Conservation (phyloP, 2,888 invertebrate species). For the Flexamia atlantica region DNA sequence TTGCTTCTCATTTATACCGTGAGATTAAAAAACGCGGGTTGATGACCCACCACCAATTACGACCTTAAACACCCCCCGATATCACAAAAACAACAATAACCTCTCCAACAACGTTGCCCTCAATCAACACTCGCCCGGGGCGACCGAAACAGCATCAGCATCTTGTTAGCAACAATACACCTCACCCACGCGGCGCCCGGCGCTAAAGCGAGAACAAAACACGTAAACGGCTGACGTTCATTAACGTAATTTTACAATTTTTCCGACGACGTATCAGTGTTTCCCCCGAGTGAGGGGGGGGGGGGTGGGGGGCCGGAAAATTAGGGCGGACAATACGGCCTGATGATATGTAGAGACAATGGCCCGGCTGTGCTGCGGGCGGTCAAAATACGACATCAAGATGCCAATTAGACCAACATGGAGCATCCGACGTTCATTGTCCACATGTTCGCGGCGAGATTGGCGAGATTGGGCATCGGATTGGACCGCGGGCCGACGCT, state of each 20-base stretch:
- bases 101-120: background rate
- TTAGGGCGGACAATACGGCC: constrained; percentile 38
- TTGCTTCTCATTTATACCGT: too few relatives aligned
- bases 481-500: too few relatives aligned
- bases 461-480: too few relatives aligned
- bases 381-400: constrained; percentile 23
- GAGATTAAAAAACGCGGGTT: too few relatives aligned
- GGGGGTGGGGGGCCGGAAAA: background rate
- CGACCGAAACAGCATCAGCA: background rate
- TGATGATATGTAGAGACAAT: constrained; percentile 45
- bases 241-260: constrained; percentile 34
- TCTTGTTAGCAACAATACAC: background rate
- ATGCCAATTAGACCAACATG: constrained; percentile 49
- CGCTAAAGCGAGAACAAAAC: constrained; percentile 12
- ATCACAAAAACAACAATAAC: too few relatives aligned
- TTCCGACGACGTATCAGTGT: constrained; percentile 16
- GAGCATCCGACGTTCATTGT: constrained; percentile 20
- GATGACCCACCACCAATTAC: too few relatives aligned
- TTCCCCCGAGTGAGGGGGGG: constrained; percentile 20
- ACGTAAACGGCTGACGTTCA: constrained; percentile 1
- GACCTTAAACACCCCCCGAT: too few relatives aligned
- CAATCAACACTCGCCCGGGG: background rate
- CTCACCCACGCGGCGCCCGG: background rate
- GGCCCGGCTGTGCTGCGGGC: background rate
- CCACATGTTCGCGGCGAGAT: background rate